Percentiles rank a stretch among this genome's conserved stretches.
These are phyloP conservation scores for Triplophysa dalaica DNA, from an alignment of 2,113 vertebrate species.

Conservation along the genomic window DNA sequence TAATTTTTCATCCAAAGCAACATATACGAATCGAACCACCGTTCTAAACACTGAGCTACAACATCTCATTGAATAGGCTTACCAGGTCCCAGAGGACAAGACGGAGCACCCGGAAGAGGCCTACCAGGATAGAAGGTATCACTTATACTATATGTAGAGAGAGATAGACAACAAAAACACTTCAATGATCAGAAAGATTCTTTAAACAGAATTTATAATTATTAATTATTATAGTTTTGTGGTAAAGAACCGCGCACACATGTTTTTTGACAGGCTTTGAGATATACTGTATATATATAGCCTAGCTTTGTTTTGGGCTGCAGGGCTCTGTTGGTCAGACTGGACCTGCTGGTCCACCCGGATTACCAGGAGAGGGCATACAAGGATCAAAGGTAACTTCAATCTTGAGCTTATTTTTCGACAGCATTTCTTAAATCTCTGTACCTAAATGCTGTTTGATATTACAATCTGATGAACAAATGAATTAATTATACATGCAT, in stretches of 20 bases:
- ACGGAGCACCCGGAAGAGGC: constrained; percentile 72
- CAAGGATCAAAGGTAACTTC: constrained; percentile 78
- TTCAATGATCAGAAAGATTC: neutral
- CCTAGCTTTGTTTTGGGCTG: neutral
- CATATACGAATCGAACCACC: no score
- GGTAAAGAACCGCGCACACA: no score
- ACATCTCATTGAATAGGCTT: constrained; percentile 50
- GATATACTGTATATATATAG: no score
- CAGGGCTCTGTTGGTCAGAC: constrained; percentile 75
- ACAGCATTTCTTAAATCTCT: neutral
- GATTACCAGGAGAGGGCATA: constrained; percentile 70
- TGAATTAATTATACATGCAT: neutral
- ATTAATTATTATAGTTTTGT: no score
- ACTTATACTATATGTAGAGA: neutral
- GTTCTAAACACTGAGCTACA: no score
- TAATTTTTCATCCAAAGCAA: neutral
- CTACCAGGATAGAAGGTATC: constrained; percentile 69
- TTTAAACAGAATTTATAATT: no score
- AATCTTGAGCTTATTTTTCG: neutral
- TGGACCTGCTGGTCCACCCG: constrained; percentile 64
- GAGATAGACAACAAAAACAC: neutral
- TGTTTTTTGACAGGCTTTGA: no score
- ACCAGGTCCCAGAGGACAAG: constrained; percentile 65
- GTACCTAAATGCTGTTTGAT: neutral
- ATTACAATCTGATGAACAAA: neutral